Evolutionary conservation across 2,888 invertebrate species (phyloP), one percentile per base, ranked within the genome.

Genomic region (Rhabditophanes sp.): DNA sequence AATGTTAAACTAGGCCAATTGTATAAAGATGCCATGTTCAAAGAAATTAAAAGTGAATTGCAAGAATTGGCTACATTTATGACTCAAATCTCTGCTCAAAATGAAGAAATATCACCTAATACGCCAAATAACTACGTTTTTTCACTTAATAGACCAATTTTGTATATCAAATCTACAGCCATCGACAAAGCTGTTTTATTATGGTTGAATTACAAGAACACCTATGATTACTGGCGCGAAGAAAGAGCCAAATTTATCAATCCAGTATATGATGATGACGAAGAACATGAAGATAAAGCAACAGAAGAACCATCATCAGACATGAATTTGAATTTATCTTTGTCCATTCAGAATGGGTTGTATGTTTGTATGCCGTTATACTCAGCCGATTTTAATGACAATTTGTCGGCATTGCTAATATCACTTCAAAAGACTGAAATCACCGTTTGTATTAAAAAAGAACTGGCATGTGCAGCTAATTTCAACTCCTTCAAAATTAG

Each of bases 131-230:
- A 37, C 26, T 47, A 46, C 29, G 51, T 90, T 37, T 82, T 96
- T 37, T 82, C 81, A 1, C 70, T 96, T 14, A 82, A 83, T 64
- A 74, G 90, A 30, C 96, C 96, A 0, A 74, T 93, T 45, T 78
- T 96, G 44, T 87, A 88, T 69, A 80, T 93, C 36, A 90, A 93
- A 68, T 90, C 93, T 0, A 77, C 84, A 60, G 93, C 96, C 6
- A 81, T 96, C 33, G 96, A 96, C 68, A 87, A 87, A 72, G 93
- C 87, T 9, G 87, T 96, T 48, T 74, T 96, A 14, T 85, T 96
- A 28, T 99, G 96, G 93, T 73, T 96, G 45, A 93, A 96, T 71
- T 96, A 96, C 66, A 90, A 90, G 70, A 93, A 90, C 68, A 90
- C 93, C 20, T 40, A 46, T 29, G 37, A 42, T 27, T 45, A 46